phyloP scores from a whole-genome alignment of 2,797 vertebrate species.

The Ctenopoma kingsleyae region DNA sequence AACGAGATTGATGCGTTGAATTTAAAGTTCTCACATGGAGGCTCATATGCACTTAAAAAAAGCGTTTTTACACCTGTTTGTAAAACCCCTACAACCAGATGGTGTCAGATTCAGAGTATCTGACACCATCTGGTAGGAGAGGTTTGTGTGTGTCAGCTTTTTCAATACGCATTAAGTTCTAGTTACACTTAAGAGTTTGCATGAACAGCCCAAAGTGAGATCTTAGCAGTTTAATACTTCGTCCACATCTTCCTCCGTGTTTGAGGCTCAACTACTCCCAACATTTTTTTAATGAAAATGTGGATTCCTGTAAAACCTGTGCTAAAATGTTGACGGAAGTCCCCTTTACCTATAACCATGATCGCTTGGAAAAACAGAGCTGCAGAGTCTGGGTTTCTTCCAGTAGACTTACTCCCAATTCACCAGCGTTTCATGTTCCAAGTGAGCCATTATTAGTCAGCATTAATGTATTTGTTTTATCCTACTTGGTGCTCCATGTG shows the following conservation, averaged over 20 bases:
- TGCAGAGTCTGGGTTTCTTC: neutral
- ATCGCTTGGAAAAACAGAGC: neutral
- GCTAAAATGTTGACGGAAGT: constrained; percentile 24
- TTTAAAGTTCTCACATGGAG: too few relatives aligned
- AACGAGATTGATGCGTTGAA: too few relatives aligned
- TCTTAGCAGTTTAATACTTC: neutral
- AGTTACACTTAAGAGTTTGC: neutral
- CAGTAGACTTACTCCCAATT: constrained; percentile 8
- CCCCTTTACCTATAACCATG: constrained; percentile 27
- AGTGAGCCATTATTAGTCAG: constrained; percentile 50
- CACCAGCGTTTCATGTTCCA: constrained; percentile 33
- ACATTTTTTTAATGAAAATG: neutral
- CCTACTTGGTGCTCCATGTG: constrained; percentile 39
- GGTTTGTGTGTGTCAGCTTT: neutral
- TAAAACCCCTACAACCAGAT: neutral
- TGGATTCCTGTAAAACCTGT: constrained; percentile 19
- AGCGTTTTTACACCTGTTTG: neutral
- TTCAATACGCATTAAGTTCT: neutral
- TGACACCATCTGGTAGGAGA: neutral
- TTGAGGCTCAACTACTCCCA: neutral
- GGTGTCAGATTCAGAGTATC: neutral
- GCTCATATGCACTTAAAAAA: neutral
- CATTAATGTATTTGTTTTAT: constrained; percentile 40
- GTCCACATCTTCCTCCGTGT: neutral
- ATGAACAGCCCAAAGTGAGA: too few relatives aligned